Conservation (phyloP, 2,888 invertebrate species). For the Coremacera marginata region DNA sequence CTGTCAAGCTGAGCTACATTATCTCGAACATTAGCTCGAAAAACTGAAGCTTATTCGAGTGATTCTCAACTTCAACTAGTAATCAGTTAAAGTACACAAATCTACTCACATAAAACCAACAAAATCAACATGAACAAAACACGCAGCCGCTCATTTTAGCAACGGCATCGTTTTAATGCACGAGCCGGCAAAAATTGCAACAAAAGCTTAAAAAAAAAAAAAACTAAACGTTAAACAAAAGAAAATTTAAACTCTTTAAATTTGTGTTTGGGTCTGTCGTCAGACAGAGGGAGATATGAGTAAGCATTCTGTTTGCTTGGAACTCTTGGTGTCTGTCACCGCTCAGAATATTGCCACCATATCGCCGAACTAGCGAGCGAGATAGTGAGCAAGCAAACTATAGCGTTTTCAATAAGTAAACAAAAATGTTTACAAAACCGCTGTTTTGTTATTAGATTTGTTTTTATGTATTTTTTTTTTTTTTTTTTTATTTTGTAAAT, state of each 20-base stretch:
- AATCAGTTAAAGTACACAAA: no score
- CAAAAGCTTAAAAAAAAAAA: neutral
- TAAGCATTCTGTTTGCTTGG: neutral
- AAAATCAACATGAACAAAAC: no score
- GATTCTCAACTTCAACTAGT: no score
- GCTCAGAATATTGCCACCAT: neutral
- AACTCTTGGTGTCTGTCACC: slow-evolving; percentile 25
- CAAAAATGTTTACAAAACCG: slow-evolving; percentile 19
- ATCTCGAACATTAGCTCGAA: no score
- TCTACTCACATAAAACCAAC: no score
- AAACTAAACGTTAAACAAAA: neutral
- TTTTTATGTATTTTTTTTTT: slow-evolving; percentile 3
- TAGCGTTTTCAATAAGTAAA: slow-evolving; percentile 7
- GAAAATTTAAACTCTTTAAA: neutral
- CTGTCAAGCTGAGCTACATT: no score
- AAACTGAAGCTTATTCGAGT: no score
- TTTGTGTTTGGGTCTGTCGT: neutral
- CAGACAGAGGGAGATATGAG: neutral
- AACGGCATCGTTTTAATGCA: neutral
- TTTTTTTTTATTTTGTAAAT: neutral
- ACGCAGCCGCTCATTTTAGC: no score
- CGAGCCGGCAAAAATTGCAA: neutral
- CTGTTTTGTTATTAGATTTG: neutral
- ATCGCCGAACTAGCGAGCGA: neutral
- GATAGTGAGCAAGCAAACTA: neutral